phyloP scores from a whole-genome alignment of 2,113 vertebrate genomes.

The Euleptes europaea region DNA sequence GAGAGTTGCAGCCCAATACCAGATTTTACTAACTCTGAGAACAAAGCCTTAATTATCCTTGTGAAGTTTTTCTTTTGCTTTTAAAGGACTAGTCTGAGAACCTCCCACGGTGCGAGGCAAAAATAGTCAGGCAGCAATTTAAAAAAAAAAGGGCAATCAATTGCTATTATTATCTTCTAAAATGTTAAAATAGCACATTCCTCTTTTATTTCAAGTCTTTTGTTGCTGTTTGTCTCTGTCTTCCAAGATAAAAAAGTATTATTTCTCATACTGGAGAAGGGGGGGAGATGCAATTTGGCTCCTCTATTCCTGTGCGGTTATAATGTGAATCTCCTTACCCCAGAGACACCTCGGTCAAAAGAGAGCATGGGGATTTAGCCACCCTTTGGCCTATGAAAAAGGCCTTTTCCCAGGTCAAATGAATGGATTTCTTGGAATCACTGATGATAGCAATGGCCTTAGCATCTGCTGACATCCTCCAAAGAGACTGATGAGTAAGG shows the following conservation, averaged over 20 bases:
- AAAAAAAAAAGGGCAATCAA: neutral
- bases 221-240: neutral
- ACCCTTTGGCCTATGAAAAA: conserved; percentile 8
- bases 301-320: neutral
- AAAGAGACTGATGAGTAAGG: neutral
- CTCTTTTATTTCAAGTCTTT: neutral
- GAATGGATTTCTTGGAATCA: conserved; percentile 12
- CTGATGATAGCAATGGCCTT: neutral
- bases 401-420: neutral
- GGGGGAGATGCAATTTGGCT: neutral
- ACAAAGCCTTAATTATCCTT: neutral
- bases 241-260: neutral
- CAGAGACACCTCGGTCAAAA: conserved; percentile 13
- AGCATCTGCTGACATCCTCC: neutral
- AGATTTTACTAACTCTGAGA: neutral
- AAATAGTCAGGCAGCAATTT: neutral
- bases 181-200: neutral
- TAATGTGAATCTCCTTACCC: neutral
- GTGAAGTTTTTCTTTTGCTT: neutral
- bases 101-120: neutral
- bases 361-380: conserved; percentile 1
- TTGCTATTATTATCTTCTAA: neutral
- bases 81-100: neutral
- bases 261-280: neutral
- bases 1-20: neutral